phyloP scores from a whole-genome alignment of 2,797 vertebrate genomes.

The Mastacembelus armatus region DNA sequence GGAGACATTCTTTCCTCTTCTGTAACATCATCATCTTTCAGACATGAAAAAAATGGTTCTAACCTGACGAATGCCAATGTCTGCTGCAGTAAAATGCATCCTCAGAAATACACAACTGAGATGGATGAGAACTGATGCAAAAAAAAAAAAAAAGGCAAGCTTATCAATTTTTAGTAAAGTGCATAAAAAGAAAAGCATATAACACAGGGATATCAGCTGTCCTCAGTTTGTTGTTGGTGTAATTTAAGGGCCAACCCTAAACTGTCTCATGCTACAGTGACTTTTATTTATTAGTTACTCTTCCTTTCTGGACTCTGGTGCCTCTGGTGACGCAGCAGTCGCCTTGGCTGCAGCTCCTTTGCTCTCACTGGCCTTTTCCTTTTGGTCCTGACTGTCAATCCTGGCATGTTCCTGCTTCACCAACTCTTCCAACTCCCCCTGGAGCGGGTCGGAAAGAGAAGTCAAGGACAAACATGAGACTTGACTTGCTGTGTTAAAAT shows the following conservation, averaged over 20 bases:
- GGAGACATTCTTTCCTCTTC: background rate
- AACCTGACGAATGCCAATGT: background rate
- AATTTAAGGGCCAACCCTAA: constrained; percentile 7
- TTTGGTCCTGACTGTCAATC: constrained; percentile 82
- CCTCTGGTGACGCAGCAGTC: constrained; percentile 41
- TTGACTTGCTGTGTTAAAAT: background rate
- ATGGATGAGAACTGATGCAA: background rate
- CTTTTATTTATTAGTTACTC: constrained; percentile 55
- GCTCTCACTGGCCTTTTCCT: constrained; percentile 53
- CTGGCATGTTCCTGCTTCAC: constrained; percentile 86
- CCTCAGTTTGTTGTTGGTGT: too few relatives aligned
- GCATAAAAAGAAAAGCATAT: constrained; percentile 42
- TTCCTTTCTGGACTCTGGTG: constrained; percentile 65
- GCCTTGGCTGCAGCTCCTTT: constrained; percentile 51
- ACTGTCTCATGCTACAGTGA: background rate
- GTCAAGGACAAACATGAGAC: background rate
- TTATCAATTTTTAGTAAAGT: constrained; percentile 55
- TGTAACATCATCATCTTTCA: too few relatives aligned
- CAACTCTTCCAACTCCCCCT: constrained; percentile 90
- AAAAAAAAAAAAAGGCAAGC: background rate
- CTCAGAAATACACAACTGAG: background rate
- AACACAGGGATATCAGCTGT: constrained; percentile 7
- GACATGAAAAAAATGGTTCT: too few relatives aligned
- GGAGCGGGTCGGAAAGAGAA: constrained; percentile 11
- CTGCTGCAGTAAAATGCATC: constrained; percentile 10